Evolutionary conservation across 2,797 vertebrate species (phyloP).

Genomic region (Falco novaeseelandiae): DNA sequence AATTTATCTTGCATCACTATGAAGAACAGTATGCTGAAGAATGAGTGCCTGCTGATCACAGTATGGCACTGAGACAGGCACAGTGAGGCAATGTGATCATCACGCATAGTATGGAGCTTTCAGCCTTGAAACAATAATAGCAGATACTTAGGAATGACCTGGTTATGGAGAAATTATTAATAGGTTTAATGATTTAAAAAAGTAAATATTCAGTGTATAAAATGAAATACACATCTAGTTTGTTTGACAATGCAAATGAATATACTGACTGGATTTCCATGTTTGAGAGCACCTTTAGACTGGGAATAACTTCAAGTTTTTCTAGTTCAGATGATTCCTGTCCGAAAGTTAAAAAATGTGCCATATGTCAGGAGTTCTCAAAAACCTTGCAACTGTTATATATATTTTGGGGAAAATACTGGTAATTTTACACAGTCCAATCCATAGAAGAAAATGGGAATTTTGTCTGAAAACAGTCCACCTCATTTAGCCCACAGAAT

Average conservation of each 20-base stretch:
- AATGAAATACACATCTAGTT: background rate
- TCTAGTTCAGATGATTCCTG: slow-evolving; percentile 87
- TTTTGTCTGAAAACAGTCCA: background rate
- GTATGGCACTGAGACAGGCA: background rate
- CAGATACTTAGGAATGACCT: background rate
- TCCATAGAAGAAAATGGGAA: background rate
- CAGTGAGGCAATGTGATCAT: background rate
- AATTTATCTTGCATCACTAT: background rate
- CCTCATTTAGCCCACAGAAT: background rate
- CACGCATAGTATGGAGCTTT: background rate
- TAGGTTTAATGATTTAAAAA: background rate
- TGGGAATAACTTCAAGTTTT: slow-evolving; percentile 84
- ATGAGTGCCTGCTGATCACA: background rate
- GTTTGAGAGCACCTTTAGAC: slow-evolving; percentile 83
- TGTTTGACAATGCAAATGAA: background rate
- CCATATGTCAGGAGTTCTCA: background rate
- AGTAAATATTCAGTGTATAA: background rate
- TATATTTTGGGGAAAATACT: background rate
- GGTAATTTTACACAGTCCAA: background rate
- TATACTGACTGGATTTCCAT: slow-evolving; percentile 86
- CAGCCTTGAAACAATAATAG: background rate
- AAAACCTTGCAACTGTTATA: background rate
- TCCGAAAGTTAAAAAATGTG: slow-evolving; percentile 6
- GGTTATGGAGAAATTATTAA: background rate
- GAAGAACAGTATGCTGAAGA: background rate